These are phyloP conservation scores for Iphiclides podalirius DNA, from an alignment of 2,888 invertebrate species.

Conservation along the genomic window DNA sequence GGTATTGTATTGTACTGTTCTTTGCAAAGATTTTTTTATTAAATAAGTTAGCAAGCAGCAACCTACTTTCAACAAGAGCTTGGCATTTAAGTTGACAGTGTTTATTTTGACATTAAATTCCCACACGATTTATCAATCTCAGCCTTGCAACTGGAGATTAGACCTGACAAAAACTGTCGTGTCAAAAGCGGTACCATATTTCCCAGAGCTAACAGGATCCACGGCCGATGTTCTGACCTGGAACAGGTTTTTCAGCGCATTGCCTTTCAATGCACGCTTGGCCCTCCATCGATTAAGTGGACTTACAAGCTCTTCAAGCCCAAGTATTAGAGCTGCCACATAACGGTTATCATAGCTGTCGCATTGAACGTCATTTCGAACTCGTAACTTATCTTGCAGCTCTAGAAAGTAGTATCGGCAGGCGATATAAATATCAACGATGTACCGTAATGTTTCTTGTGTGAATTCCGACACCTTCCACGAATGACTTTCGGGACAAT, in stretches of 20 bases:
- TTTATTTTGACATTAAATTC: too few species aligned
- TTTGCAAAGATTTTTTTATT: too few species aligned
- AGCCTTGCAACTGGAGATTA: too few species aligned
- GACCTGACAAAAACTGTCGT: background rate
- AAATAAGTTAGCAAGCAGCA: too few species aligned
- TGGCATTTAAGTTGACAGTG: too few species aligned
- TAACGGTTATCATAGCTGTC: conserved; percentile 7
- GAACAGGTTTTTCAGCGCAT: conserved; percentile 13
- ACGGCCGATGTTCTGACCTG: background rate
- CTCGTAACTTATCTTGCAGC: background rate
- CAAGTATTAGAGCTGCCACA: background rate
- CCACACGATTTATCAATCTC: too few species aligned
- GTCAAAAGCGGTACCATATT: background rate
- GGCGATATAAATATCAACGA: background rate
- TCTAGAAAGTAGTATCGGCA: background rate
- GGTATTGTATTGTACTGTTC: too few species aligned
- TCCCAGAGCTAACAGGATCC: conserved; percentile 2
- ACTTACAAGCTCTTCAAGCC: background rate
- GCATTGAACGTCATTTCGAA: background rate
- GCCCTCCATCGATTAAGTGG: background rate
- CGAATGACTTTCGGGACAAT: too few species aligned
- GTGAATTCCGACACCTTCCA: too few species aligned
- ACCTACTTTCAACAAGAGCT: too few species aligned
- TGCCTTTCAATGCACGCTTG: background rate
- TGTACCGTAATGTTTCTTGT: too few species aligned